Base-by-base conservation (phyloP, 2,797 vertebrate genomes). In the Alauda arvensis region DNA sequence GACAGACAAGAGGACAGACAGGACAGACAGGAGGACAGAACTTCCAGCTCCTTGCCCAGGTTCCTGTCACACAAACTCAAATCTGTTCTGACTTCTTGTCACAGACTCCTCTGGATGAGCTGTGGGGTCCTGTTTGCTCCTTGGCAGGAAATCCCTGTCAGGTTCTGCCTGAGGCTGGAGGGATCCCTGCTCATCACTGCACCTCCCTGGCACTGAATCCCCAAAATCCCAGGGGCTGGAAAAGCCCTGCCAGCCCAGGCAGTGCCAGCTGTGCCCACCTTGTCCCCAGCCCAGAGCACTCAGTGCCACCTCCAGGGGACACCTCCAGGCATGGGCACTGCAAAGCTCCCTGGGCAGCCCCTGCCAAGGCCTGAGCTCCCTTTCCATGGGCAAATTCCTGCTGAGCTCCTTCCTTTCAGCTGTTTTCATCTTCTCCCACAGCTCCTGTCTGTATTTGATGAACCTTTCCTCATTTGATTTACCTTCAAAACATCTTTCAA, bases 161-260 rank as follows among this genome's bases (percentile, higher is more conserved):
- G 52, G 33, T 34, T 63, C 53, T 77, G 24, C 51, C 51, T 77
- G 62, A 18, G 19, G 18, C 43, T 10, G 3, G 65, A 56, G 75
- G 26, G 24, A 5, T 18, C 77, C 18, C 46, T 37, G 37, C 37
- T 37, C 37, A 37, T 11, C 37, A 37, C 57, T 75, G 57, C 46
- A 42, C 31, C 12, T 52, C 39, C 59, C 39, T 62, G 59, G 48
- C 39, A 34, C 48, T 29, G 16, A 62, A 62, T 15, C 5, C 19
- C 2, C 0, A 0, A 9, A 9, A 62, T 52, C 1, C 9, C 29
- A 0, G 21, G 0, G 13, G 31, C 1, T 84, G 71, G 81, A 6
- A 48, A 40, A 84, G 9, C 29, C 40, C 48, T 57, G 13, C 59
- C 37, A 85, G 66, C n/a, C 28, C 65, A 8, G 10, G 46, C 46